These are phyloP conservation scores for Anneissia japonica DNA, from an alignment of 35 echinoderm and acorn worm genomes.

Conservation along the genomic window DNA sequence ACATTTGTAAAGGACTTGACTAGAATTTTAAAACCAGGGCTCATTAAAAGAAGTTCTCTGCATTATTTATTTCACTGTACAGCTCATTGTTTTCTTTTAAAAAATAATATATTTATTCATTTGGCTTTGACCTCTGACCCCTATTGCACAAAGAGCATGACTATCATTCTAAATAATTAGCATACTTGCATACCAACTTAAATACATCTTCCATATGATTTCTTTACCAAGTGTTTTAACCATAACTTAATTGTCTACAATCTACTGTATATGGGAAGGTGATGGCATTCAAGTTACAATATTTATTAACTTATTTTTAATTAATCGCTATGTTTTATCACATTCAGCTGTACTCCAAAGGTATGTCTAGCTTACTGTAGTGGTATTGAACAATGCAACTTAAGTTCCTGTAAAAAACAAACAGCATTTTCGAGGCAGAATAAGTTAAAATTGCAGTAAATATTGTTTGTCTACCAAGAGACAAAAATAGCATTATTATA, in stretches of 20 bases:
- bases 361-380: background rate
- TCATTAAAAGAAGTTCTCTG: background rate
- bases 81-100: background rate
- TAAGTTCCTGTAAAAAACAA: background rate
- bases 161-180: background rate
- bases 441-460: background rate
- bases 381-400: background rate
- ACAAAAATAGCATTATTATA: background rate
- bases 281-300: background rate
- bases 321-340: background rate
- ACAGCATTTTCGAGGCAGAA: background rate
- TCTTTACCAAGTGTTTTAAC: background rate
- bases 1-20: too few relatives aligned
- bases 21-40: too few relatives aligned
- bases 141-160: background rate
- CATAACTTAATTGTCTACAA: too few relatives aligned
- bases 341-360: background rate
- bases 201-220: background rate
- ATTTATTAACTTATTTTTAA: background rate
- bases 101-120: conserved; percentile 3
- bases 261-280: background rate
- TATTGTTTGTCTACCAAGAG: background rate
- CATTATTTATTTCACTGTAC: background rate
- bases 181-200: background rate
- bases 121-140: conserved; percentile 1